Conservation (phyloP, 2,113 vertebrate species). For the Chlamydotis undulata region DNA sequence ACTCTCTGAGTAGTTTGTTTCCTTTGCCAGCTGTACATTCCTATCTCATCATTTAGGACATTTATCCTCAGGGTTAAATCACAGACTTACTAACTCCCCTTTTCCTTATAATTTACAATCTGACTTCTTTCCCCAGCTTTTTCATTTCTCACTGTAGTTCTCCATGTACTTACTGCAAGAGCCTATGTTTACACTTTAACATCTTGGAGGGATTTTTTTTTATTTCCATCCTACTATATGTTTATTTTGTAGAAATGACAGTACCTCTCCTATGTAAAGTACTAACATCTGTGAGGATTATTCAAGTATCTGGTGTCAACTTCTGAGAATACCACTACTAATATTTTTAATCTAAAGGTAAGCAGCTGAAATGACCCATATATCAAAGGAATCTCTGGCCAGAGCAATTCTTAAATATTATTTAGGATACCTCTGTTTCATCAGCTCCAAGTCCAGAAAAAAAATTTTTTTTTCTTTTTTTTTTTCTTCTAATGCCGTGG, state of each 20-base stretch:
- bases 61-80: neutral
- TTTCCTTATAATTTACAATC: neutral
- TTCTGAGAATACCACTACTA: neutral
- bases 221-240: neutral
- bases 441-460: neutral
- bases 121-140: neutral
- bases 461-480: neutral
- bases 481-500: neutral
- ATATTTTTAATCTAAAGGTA: neutral
- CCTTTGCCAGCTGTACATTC: neutral
- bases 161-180: neutral
- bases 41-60: neutral
- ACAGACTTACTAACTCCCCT: neutral
- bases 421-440: neutral
- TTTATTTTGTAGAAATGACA: constrained; percentile 1
- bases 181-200: neutral
- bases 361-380: neutral
- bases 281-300: constrained; percentile 13
- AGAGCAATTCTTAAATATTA: neutral
- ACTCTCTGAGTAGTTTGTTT: neutral
- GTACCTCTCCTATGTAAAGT: constrained; percentile 13
- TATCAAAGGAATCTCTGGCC: neutral
- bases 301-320: neutral
- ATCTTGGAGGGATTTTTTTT: neutral
- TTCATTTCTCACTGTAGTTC: neutral